A percentile compares a stretch with the other conserved stretches of the same genome.
Evolutionary conservation across 2,797 vertebrate species (phyloP).

Genomic region (Myripristis murdjan): DNA sequence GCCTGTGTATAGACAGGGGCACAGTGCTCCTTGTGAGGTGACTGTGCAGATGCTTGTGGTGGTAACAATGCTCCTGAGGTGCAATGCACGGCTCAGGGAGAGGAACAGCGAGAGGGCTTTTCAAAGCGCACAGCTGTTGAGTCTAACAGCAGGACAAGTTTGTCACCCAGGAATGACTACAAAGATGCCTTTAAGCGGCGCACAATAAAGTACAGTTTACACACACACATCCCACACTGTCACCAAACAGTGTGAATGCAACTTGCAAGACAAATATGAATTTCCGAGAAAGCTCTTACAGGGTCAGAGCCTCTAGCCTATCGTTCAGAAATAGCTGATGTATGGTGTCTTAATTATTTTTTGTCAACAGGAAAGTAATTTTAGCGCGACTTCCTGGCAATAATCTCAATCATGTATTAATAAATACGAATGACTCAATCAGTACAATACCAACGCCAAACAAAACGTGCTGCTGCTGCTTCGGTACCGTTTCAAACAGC

Average conservation of each 20-base stretch:
- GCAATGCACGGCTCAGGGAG: slow-evolving; percentile 39
- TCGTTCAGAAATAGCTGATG: too few relatives aligned
- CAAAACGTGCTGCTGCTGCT: too few relatives aligned
- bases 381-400: too few relatives aligned
- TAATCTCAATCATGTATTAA: not conserved
- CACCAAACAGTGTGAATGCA: too few relatives aligned
- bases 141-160: slow-evolving; percentile 67
- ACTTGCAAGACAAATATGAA: too few relatives aligned
- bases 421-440: not conserved
- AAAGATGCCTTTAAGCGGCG: slow-evolving; percentile 2
- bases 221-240: too few relatives aligned
- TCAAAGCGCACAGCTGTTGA: slow-evolving; percentile 60
- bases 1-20: slow-evolving; percentile 27
- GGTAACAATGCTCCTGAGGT: slow-evolving; percentile 25
- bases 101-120: slow-evolving; percentile 15
- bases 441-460: not conserved
- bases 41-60: slow-evolving; percentile 51
- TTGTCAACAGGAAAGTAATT: not conserved
- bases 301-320: too few relatives aligned
- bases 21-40: slow-evolving; percentile 64
- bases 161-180: slow-evolving; percentile 23
- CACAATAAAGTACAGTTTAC: not conserved
- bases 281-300: too few relatives aligned
- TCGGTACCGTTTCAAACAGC: too few relatives aligned
- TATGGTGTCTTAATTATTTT: too few relatives aligned